A percentile compares a stretch with the other conserved stretches of the same genome.
phyloP scores from a whole-genome alignment of 2,888 invertebrate genomes.

The Tenthredo distinguenda region DNA sequence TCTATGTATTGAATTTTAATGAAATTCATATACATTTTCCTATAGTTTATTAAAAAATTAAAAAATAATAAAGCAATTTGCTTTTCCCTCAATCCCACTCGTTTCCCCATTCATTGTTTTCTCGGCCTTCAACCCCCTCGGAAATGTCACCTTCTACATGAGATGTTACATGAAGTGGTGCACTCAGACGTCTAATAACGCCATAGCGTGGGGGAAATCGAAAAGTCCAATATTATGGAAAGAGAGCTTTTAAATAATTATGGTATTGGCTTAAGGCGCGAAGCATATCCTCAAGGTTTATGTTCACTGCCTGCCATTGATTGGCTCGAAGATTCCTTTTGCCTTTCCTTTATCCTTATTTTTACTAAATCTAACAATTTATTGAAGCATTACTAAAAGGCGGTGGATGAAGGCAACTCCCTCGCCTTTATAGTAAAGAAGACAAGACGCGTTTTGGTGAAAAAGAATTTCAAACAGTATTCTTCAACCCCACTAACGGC shows the following conservation, averaged over 20 bases:
- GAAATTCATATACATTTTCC: neutral
- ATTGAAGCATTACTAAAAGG: slow-evolving; percentile 26
- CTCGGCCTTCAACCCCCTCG: neutral
- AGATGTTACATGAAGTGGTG: neutral
- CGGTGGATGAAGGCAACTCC: slow-evolving; percentile 8
- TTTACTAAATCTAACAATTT: slow-evolving; percentile 31
- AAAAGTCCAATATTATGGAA: slow-evolving; percentile 32
- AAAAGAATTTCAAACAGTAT: slow-evolving; percentile 24
- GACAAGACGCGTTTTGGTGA: neutral
- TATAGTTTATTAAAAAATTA: neutral
- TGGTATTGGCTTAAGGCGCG: slow-evolving; percentile 22
- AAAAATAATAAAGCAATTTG: neutral
- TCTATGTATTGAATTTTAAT: too few relatives aligned
- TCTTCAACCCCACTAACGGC: neutral
- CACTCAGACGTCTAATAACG: neutral
- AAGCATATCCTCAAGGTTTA: neutral
- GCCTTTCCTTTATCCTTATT: neutral
- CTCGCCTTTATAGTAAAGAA: slow-evolving; percentile 1
- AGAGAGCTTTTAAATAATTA: slow-evolving; percentile 45
- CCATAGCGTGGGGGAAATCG: neutral
- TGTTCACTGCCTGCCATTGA: neutral
- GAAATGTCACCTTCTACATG: neutral
- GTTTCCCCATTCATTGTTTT: neutral
- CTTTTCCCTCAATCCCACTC: neutral
- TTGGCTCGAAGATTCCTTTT: slow-evolving; percentile 7